Base-by-base conservation (phyloP, 2,113 vertebrate genomes). In the Phylloscopus whistleri region DNA sequence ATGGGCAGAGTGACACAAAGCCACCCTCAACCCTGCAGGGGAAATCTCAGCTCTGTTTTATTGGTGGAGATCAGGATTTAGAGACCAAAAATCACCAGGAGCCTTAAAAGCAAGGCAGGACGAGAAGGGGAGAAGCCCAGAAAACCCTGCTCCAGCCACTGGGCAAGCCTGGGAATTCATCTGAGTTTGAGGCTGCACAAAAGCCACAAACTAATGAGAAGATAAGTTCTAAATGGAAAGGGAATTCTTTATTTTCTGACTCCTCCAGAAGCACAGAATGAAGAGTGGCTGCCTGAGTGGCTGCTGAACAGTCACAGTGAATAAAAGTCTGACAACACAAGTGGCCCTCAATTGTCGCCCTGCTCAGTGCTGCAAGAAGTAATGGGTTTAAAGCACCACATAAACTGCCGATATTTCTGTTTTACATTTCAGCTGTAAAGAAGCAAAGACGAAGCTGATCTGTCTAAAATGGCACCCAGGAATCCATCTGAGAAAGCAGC, bases 361-460 rank as follows among this genome's bases (percentile, higher is more conserved):
- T 15, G 17, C 7, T 39, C 2, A 28, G 59, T 0, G 2, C 13
- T 5, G 4, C 4, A n/a, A 26, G 56, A 58, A 76, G 82, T 19
- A 28, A 75, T 2, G n/a, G 30, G 14, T 28, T 53, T 70, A 16
- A 55, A 53, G 9, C 70, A 80, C 41, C 13, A 19, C 9, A 52
- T 2, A 33, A 80, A 41, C 43, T 11, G 31, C 66, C 82, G 52
- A 64, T 72, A 5, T 37, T 67, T 33, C 60, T 39, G 11, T 21
- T 74, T 74, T 30, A 70, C 51, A 63, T 81, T 64, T 67, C 39
- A 3, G 15, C 4, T 35, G 2, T 27, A 27, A 86, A 67, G 33
- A 41, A 28, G 31, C 22, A 28, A 46, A 33, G 49, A 55, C 31
- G 30, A 77, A 67, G 60, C 1, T 46, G 44, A 48, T 13, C 35